Base-by-base conservation (phyloP, 2,113 vertebrate species). In the Herpailurus yagouaroundi region DNA sequence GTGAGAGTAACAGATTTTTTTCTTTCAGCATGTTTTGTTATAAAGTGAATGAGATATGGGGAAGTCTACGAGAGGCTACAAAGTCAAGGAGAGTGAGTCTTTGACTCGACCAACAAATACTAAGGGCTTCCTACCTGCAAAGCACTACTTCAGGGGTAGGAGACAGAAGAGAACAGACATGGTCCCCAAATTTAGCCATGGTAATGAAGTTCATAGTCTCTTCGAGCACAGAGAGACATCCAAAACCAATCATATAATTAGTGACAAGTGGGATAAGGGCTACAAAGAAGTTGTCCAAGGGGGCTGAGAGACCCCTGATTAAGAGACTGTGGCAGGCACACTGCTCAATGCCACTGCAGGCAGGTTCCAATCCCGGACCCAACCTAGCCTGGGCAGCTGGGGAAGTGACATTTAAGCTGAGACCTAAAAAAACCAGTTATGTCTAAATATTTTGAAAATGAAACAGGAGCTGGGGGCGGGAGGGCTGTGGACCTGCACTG, bases 371-470 rank as follows among this genome's bases (percentile, higher is more conserved):
- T 5, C 50, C 33, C 7, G 1, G 57, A 45, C 50, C 36, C 45
- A 41, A 88, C 25, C 77, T 52, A 18, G 71, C 9, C 31, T 57
- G 85, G 63, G 63, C 45, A 80, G 45, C 60, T 82, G 83, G 29
- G 36, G 21, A 82, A 81, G 31, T 74, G 36, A 85, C 48, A 55
- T 73, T 80, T 89, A 73, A 80, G 77, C 52, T 60, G 73, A 93
- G 64, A 60, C 10, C 31, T 80, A 81, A 76, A 92, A 57, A 84
- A 55, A 66, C 76, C 69, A 16, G 81, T 16, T 27, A 88, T 4
- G 21, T 18, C 81, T 50, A 95, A 83, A 41, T 87, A 76, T 73
- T 94, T 79, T 71, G 52, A 85, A 92, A 95, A 89, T 64, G 60
- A 89, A 83, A 89, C 29, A 38, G 50, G 41, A 92, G 50, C 66